Evolutionary conservation across 2,113 vertebrate genomes (phyloP).

Genomic region (Symphodus melops): DNA sequence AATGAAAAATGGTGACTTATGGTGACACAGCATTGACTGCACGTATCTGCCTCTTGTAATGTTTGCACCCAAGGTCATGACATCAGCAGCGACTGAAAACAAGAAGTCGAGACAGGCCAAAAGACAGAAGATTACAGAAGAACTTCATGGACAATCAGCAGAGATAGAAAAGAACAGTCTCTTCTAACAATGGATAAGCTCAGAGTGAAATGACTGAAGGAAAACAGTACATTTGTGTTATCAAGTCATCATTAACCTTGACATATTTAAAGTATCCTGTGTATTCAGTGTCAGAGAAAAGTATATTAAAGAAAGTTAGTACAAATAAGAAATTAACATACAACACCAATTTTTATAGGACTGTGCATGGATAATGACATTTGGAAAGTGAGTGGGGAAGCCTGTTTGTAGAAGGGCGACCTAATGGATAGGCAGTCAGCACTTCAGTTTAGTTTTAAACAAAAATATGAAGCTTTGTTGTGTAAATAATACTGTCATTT

Average conservation of each 20-base stretch:
- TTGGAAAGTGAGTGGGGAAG: too few relatives aligned
- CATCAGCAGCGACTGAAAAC: conserved; percentile 38
- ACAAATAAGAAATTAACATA: too few relatives aligned
- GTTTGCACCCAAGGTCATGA: conserved; percentile 28
- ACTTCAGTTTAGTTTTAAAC: too few relatives aligned
- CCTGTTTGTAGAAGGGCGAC: too few relatives aligned
- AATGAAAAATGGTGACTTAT: not conserved
- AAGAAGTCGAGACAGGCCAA: not conserved
- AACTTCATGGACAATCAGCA: conserved; percentile 10
- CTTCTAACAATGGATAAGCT: conserved; percentile 28
- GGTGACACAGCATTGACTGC: not conserved
- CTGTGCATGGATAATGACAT: too few relatives aligned
- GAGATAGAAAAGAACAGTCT: conserved; percentile 17
- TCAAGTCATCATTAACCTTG: conserved; percentile 36
- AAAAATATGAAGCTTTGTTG: too few relatives aligned
- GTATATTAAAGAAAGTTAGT: too few relatives aligned
- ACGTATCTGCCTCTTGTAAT: not conserved
- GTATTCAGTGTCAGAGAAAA: not conserved
- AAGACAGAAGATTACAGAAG: conserved; percentile 24
- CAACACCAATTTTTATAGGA: too few relatives aligned
- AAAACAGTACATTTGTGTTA: conserved; percentile 1
- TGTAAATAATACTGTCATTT: too few relatives aligned
- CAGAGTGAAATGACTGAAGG: conserved; percentile 28
- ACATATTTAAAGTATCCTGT: not conserved
- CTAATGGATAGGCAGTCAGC: too few relatives aligned